Base-by-base conservation (phyloP, 2,113 vertebrate genomes). In the Perca fluviatilis region DNA sequence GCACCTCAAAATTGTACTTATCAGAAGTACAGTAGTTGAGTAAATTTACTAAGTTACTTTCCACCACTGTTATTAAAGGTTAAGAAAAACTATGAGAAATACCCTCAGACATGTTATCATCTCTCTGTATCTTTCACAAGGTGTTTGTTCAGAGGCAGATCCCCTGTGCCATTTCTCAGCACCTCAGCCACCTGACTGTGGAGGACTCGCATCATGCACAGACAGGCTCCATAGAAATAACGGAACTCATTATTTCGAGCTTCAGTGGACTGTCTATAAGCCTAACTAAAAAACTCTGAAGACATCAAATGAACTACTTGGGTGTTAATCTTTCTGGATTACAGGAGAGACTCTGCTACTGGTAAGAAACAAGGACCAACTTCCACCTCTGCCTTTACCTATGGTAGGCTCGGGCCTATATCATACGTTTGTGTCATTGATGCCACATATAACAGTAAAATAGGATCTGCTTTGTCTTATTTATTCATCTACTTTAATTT, bases 211-310 rank as follows among this genome's bases (percentile, higher is more conserved):
- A 5, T 78, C 69, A 75, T 27, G 82, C 78, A 66, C 82, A 2
- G 0, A 46, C 40, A 65, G 18, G 60, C 74, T 67, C 27, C 46
- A 70, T 5, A 75, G 64, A 78, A 77, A 84, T 71, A 80, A 66
- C 27, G 78, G 64, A 72, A 49, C 80, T 86, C 60, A 86, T 86
- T 86, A 86, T 74, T 70, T 53, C 68, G 23, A 70, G 68, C 63
- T 83, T 79, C 46, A 58, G 46, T 80, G 67, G 49, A 50, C 65
- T 63, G 51, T 68, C 25, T 25, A 1, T 30, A 30, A 62, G 68
- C 49, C 3, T 6, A 40, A 57, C 7, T 60, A 50, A 69, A 74
- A 64, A 23, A 43, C 61, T 60, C 23, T 43, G 56, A 33, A 21
- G 23, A 64, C 14, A 43, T 56, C 3, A 21, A 16, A 53, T 1